Conservation (phyloP, 2,113 vertebrate species). For the Athene noctua region DNA sequence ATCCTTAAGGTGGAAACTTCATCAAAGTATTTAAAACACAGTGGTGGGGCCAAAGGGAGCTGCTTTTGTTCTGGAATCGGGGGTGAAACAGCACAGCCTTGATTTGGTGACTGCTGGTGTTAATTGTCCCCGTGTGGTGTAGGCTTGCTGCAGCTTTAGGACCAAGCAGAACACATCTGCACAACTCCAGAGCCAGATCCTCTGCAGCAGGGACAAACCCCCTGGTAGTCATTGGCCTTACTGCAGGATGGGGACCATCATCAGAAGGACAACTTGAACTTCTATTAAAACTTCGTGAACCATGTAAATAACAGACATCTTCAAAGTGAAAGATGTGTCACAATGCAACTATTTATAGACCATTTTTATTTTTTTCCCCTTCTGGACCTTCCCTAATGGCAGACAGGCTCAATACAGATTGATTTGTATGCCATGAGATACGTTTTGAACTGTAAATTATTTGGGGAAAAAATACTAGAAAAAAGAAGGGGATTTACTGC, state of each 20-base stretch:
- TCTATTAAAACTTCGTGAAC: background rate
- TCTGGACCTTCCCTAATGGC: background rate
- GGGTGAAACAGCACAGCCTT: background rate
- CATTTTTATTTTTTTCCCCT: background rate
- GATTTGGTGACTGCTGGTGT: background rate
- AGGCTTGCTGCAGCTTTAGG: background rate
- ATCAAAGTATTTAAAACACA: constrained; percentile 29
- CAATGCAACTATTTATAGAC: background rate
- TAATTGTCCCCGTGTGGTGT: background rate
- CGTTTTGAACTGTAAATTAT: background rate
- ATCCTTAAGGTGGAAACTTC: constrained; percentile 87
- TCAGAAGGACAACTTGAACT: background rate
- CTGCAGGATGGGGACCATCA: background rate
- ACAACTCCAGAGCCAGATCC: background rate
- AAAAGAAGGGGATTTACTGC: background rate
- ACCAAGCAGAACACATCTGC: background rate
- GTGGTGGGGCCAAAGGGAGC: background rate
- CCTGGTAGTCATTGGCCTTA: background rate
- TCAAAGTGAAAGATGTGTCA: background rate
- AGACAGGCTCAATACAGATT: constrained; percentile 13
- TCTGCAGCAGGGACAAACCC: background rate
- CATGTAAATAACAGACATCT: background rate
- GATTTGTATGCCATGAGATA: background rate
- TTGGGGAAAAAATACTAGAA: background rate
- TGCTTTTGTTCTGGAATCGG: background rate